These are phyloP conservation scores for Autographa gamma DNA, from an alignment of 2,888 invertebrate species.

Conservation along the genomic window DNA sequence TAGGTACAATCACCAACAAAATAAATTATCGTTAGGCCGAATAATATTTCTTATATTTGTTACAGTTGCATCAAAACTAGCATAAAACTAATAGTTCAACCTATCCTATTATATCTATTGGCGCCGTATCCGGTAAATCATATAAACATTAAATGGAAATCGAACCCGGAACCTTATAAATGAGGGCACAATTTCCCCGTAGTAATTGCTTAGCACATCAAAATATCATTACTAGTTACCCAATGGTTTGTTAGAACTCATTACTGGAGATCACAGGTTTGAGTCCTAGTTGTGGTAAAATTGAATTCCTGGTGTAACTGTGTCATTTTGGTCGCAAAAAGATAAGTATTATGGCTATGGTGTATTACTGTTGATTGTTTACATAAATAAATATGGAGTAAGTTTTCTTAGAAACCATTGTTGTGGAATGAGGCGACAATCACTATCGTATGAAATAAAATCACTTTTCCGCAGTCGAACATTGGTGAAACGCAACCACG, in stretches of 20 bases:
- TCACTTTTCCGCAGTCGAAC: no score
- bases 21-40: no score
- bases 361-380: no score
- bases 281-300: neutral
- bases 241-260: conserved; percentile 25
- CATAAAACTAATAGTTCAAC: conserved; percentile 11
- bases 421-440: no score
- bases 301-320: neutral
- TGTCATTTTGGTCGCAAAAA: neutral
- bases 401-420: no score
- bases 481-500: no score
- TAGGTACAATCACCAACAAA: neutral
- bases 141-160: conserved; percentile 57
- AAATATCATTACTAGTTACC: conserved; percentile 63
- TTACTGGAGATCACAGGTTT: neutral
- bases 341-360: neutral
- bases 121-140: conserved; percentile 42
- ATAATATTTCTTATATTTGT: neutral
- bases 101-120: conserved; percentile 31
- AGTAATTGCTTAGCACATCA: conserved; percentile 65
- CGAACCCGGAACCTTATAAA: conserved; percentile 58
- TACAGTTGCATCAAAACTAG: neutral
- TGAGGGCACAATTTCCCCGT: conserved; percentile 62
- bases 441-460: no score
- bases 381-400: no score